Percentiles rank a stretch among this genome's conserved stretches.
Evolutionary conservation across 2,888 invertebrate genomes (phyloP).

Genomic region (Lutraria lutraria): DNA sequence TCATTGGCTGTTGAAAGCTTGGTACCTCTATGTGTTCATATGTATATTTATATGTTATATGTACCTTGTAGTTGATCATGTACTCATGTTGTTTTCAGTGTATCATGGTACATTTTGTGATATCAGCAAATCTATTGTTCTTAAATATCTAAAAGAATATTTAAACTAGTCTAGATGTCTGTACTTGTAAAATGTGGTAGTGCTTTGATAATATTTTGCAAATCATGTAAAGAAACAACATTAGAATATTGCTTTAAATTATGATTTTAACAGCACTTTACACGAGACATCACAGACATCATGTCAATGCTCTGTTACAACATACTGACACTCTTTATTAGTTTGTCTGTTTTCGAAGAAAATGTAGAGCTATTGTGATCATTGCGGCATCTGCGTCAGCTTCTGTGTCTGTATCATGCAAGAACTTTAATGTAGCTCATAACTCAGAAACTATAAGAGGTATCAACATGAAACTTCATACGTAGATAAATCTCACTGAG

Average conservation of each 20-base stretch:
- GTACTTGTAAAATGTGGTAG: not conserved
- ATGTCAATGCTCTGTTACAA: too few species aligned
- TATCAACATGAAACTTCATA: too few species aligned
- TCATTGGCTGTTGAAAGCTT: conserved; percentile 32
- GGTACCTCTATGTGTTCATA: conserved; percentile 44
- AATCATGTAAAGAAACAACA: not conserved
- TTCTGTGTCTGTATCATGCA: too few species aligned
- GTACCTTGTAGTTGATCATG: not conserved
- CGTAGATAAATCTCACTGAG: too few species aligned
- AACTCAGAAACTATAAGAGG: too few species aligned
- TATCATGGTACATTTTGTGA: not conserved
- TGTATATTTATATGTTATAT: conserved; percentile 23
- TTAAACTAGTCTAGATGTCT: not conserved
- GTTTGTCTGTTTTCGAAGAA: too few species aligned
- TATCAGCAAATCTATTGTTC: not conserved
- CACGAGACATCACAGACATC: too few species aligned
- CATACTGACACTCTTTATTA: too few species aligned
- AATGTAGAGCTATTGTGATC: too few species aligned
- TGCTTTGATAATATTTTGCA: not conserved
- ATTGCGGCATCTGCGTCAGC: too few species aligned
- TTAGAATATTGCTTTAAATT: not conserved
- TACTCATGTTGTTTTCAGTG: conserved; percentile 19
- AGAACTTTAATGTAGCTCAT: too few species aligned
- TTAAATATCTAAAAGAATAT: not conserved
- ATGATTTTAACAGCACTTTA: not conserved